Evolutionary conservation across 92 coral and sea anemone genomes (phyloP), one percentile per base, ranked within the genome.

Genomic region (Scolanthus callimorphus): DNA sequence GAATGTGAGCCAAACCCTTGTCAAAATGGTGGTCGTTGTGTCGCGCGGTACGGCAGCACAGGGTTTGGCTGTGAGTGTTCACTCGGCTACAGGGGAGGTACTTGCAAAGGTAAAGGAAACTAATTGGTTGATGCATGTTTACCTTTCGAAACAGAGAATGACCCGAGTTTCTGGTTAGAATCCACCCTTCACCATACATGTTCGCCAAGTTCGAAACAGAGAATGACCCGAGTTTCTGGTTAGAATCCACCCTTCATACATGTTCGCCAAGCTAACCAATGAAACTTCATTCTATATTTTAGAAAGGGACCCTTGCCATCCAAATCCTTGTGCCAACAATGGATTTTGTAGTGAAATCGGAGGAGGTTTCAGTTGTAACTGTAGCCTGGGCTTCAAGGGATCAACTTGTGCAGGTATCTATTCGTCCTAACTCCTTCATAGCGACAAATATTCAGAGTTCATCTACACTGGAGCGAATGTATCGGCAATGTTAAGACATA

Each of bases 1-100:
- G 85, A 88, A 59, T 94, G 99, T 47, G 83, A 78, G 37, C 99
- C 99, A 1, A 94, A 81, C 49, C 99, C 99, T 0, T 94, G 99
- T 43, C 84, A 84, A 31, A 90, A 94, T 43, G 90, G 79, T 10
- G 99, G 96, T 20, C 65, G 82, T 22, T 94, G 99, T 49, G 21
- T 75, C 20, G 83, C 66, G 1, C 86, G 91, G 4, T 78, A 77
- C 29, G 51, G 73, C 43, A 94, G 90, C 0, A 76, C 64, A 49
- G 96, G 99, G 1, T 94, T 88, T 46, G 90, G 83, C 51, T 94
- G 99, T 41, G 88, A 76, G 56, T 94, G 99, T 47, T 69, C 94
- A 0, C 17, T 54, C 6, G 99, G 99, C 21, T 94, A 71, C 76
- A 77, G 88, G 69, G 99, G 99, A 13, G 34, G 74, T 17, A 65